phyloP scores from a whole-genome alignment of 2,888 invertebrate genomes.

The Diarsia brunnea region DNA sequence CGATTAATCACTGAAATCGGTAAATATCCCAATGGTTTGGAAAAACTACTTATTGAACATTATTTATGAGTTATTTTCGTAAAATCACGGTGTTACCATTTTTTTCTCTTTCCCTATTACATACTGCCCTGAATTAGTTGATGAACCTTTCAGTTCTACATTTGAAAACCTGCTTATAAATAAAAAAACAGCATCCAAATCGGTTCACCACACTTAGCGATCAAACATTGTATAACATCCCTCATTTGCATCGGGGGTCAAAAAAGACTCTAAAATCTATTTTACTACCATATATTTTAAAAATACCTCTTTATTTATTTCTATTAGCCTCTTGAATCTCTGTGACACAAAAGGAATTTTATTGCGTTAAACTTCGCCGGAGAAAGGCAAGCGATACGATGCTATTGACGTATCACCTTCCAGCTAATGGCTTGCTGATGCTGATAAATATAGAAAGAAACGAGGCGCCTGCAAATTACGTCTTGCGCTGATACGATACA shows the following conservation, averaged over 20 bases:
- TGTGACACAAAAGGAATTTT: slow-evolving; percentile 44
- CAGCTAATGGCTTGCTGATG: slow-evolving; percentile 67
- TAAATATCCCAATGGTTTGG: slow-evolving; percentile 17
- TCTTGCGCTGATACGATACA: slow-evolving; percentile 2
- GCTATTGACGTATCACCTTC: slow-evolving; percentile 73
- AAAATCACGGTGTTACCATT: background rate
- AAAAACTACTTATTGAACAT: background rate
- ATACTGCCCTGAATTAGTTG: background rate
- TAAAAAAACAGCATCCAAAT: no score
- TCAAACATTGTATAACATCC: no score
- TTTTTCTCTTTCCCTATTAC: background rate
- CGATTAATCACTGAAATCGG: slow-evolving; percentile 20
- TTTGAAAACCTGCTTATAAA: background rate
- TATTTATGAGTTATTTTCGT: background rate
- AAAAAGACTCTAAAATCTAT: background rate
- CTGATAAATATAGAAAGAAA: slow-evolving; percentile 74
- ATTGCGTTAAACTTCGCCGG: slow-evolving; percentile 58
- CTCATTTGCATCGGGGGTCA: no score
- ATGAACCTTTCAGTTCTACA: background rate
- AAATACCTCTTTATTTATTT: no score
- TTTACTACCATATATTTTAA: background rate
- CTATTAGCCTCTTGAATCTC: slow-evolving; percentile 18
- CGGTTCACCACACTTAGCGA: no score
- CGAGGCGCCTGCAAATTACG: slow-evolving; percentile 63
- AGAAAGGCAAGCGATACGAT: slow-evolving; percentile 59